These are phyloP conservation scores for Buphagus erythrorhynchus DNA, from an alignment of 2,797 vertebrate species.

Conservation along the genomic window DNA sequence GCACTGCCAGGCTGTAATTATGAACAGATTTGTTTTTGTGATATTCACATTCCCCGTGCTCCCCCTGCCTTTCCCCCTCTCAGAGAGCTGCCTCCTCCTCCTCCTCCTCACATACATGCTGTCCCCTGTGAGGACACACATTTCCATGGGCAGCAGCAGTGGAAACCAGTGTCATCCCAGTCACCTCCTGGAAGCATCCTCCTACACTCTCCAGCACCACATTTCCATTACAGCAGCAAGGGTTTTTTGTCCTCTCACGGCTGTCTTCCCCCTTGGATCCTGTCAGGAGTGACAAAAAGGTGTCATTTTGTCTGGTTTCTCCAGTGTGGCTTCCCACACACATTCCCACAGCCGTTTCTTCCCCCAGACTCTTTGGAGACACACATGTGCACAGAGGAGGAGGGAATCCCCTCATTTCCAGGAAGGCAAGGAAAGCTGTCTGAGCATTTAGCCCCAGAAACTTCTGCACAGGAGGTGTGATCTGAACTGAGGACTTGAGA, in stretches of 20 bases:
- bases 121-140: neutral
- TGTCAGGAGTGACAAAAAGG: neutral
- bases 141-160: neutral
- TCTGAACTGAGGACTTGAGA: neutral
- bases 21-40: conserved; percentile 7
- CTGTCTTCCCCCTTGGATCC: neutral
- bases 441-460: neutral
- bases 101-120: neutral
- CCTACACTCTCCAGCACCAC: neutral
- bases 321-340: neutral
- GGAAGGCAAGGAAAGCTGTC: neutral
- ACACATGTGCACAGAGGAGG: neutral
- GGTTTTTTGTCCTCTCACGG: neutral
- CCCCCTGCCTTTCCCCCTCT: neutral
- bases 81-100: neutral
- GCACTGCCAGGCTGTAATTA: neutral
- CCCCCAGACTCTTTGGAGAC: neutral
- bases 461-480: neutral
- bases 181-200: neutral
- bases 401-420: neutral
- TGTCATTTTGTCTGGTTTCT: neutral
- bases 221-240: neutral
- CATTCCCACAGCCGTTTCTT: rapidly evolving
- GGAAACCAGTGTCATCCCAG: neutral
- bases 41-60: neutral